Evolutionary conservation across 1,140 invertebrate genomes (phyloP).

Genomic region (Whitmania pigra): DNA sequence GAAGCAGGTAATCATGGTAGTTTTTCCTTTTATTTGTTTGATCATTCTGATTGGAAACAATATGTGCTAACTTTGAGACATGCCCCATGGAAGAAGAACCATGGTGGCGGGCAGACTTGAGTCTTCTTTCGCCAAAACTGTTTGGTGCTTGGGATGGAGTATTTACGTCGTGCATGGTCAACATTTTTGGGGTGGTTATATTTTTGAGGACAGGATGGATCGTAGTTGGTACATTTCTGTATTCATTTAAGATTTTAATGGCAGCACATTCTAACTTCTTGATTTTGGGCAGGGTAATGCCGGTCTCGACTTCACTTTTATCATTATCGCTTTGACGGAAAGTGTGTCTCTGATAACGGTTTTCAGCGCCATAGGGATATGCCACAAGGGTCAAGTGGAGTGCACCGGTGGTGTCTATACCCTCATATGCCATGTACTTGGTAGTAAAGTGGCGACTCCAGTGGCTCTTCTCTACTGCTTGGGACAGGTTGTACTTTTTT

Average conservation of each 20-base stretch:
- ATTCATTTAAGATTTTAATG: background rate
- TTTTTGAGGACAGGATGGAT: constrained; percentile 92
- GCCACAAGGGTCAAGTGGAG: constrained; percentile 73
- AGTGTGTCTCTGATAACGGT: constrained; percentile 76
- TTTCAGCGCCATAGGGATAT: constrained; percentile 84
- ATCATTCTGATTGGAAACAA: no score
- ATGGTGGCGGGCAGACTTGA: constrained; percentile 41
- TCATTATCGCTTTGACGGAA: constrained; percentile 77
- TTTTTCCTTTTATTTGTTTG: no score
- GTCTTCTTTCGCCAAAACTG: constrained; percentile 55
- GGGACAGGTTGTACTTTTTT: constrained; percentile 53
- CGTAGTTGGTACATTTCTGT: constrained; percentile 49
- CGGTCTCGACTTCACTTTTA: constrained; percentile 69
- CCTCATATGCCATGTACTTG: constrained; percentile 79
- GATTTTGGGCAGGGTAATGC: constrained; percentile 53
- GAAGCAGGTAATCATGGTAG: no score
- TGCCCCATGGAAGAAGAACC: constrained; percentile 23
- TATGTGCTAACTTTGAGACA: background rate
- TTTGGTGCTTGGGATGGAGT: constrained; percentile 97
- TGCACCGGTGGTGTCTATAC: constrained; percentile 86
- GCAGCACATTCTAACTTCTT: background rate
- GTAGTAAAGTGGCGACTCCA: constrained; percentile 76
- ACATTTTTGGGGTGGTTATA: constrained; percentile 91
- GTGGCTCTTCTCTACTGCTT: constrained; percentile 86
- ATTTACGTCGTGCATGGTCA: constrained; percentile 70